Conservation (phyloP, 2,888 invertebrate species). For the Drosophila quinaria region DNA sequence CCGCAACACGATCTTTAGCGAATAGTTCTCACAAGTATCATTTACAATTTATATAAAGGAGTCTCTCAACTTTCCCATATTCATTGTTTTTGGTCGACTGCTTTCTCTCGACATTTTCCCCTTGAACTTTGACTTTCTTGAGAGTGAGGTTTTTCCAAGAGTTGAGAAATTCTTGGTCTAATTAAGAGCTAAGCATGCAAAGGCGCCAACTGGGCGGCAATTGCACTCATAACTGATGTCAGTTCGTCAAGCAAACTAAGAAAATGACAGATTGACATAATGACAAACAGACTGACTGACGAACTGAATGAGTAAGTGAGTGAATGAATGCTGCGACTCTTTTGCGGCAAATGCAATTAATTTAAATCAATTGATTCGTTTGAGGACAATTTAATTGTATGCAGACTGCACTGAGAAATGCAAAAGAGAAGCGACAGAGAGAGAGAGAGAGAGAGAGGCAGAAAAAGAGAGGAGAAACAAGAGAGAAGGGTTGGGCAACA, state of each 20-base stretch:
- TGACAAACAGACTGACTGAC: constrained; percentile 1
- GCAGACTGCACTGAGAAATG: constrained; percentile 64
- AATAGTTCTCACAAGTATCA: constrained; percentile 50
- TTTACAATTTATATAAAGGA: constrained; percentile 18
- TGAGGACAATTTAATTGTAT: constrained; percentile 86
- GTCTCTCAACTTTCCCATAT: neutral
- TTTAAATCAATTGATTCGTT: constrained; percentile 86
- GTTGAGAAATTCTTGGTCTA: constrained; percentile 64
- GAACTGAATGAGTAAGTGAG: constrained; percentile 2
- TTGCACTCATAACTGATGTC: constrained; percentile 55
- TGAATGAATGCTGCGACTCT: constrained; percentile 33
- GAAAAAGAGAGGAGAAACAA: neutral
- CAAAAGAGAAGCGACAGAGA: constrained; percentile 42
- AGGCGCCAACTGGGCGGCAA: constrained; percentile 58
- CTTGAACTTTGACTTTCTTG: constrained; percentile 31
- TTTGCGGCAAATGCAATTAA: constrained; percentile 85
- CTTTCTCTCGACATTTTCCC: constrained; percentile 27
- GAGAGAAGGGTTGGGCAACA: neutral
- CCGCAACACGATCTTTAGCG: neutral
- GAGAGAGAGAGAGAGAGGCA: neutral
- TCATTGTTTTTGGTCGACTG: neutral
- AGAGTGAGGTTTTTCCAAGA: constrained; percentile 22
- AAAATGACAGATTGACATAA: constrained; percentile 3
- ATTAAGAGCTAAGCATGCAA: constrained; percentile 58
- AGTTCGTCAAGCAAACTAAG: constrained; percentile 53